Evolutionary conservation across 2,113 vertebrate species (phyloP), one percentile per base, ranked within the genome.

Genomic region (Empidonax alnorum): DNA sequence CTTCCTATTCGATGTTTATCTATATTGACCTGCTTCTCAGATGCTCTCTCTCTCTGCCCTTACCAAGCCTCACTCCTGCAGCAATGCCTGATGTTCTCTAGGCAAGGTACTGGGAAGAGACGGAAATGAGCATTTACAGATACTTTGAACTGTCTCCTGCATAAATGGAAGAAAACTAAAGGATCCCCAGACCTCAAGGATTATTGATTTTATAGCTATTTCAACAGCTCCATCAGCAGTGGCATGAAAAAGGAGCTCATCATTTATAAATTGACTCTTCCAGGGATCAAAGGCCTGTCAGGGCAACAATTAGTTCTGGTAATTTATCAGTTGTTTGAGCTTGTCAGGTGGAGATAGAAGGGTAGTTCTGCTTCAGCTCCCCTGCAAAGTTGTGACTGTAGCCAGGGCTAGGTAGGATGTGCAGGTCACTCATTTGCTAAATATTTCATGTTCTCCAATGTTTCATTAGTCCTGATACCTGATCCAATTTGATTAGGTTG

Each of bases 301-400:
- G 33, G 74, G 59, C 12, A n/a, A n/a, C 81, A 89, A 50, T 90
- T 92, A 85, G 73, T 95, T 94, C 74, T 77, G 69, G 83, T 89
- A 87, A 96, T 93, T 84, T 49, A 79, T 97, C 89, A 91, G 82
- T 65, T 89, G 62, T 96, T 93, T 59, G 42, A 89, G 84, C 65
- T 84, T 96, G 89, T 97, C 95, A 87, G 81, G 72, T 41, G 19
- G 75, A 69, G 52, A 90, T 93, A 93, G 87, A 87, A 95, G 49
- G 71, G 85, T 52, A 90, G 85, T 91, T 97, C 95, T 97, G 82
- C 89, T 85, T 90, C 76, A 95, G 37, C 72, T 83, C 69, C 35
- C 49, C 24, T 91, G 81, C 92, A 94, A 94, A 92, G 87, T 5
- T 74, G 49, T 71, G 56, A 28, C 69, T 63, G 42, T 35, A 59